Evolutionary conservation across 2,888 invertebrate species (phyloP).

Genomic region (Papilio protenor): DNA sequence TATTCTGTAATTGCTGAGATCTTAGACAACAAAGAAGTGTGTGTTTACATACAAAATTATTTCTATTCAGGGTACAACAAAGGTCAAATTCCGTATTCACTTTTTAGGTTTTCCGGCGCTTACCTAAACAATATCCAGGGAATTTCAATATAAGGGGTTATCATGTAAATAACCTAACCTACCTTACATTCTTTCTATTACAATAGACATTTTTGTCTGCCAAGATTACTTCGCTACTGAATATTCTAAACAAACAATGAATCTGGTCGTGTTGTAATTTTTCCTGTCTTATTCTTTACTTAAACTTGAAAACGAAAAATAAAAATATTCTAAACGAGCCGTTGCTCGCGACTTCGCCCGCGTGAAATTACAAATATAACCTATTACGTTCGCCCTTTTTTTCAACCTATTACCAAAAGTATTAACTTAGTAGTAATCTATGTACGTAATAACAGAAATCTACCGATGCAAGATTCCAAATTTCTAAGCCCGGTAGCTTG

Average conservation of each 20-base stretch:
- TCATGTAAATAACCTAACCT: slow-evolving; percentile 28
- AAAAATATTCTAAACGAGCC: too few relatives aligned
- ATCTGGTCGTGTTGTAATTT: neutral
- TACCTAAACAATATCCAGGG: slow-evolving; percentile 22
- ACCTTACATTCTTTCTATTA: slow-evolving; percentile 11
- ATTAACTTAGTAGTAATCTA: too few relatives aligned
- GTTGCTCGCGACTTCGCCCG: too few relatives aligned
- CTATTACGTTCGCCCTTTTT: too few relatives aligned
- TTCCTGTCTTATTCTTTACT: neutral
- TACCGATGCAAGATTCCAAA: too few relatives aligned
- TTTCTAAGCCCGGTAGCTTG: too few relatives aligned
- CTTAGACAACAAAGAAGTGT: too few relatives aligned
- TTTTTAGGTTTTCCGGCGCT: neutral
- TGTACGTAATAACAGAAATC: too few relatives aligned
- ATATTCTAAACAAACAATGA: neutral
- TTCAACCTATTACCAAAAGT: too few relatives aligned
- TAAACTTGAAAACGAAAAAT: too few relatives aligned
- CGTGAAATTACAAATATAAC: too few relatives aligned
- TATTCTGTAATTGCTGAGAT: too few relatives aligned
- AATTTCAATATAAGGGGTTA: slow-evolving; percentile 29
- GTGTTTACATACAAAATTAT: neutral
- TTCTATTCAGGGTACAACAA: neutral
- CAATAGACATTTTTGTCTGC: neutral
- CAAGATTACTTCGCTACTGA: neutral
- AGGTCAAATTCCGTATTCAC: slow-evolving; percentile 4